Conservation (phyloP, 1,140 invertebrate genomes). For the Scaptomyza hsui region DNA sequence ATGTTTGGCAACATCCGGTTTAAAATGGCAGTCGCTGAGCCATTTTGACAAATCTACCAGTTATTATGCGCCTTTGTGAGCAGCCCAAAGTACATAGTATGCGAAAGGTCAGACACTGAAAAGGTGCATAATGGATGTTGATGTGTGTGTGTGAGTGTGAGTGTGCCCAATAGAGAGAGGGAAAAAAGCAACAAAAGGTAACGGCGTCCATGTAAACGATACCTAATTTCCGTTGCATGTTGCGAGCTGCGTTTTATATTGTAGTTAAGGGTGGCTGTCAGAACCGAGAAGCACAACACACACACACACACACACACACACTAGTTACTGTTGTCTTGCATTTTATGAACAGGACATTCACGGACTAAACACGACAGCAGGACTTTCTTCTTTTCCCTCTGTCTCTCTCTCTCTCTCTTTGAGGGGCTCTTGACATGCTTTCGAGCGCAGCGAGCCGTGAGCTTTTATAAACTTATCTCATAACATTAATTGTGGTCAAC, state of each 20-base stretch:
- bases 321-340: slow-evolving; percentile 50
- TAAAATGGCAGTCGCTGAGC: slow-evolving; percentile 72
- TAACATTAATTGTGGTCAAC: slow-evolving; percentile 83
- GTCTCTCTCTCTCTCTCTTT: slow-evolving; percentile 2
- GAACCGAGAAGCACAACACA: too few relatives aligned
- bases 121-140: slow-evolving; percentile 67
- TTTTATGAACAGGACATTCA: slow-evolving; percentile 60
- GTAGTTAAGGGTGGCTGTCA: not conserved
- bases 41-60: slow-evolving; percentile 75
- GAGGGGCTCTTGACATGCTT: slow-evolving; percentile 35
- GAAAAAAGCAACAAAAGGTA: slow-evolving; percentile 43
- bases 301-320: not conserved
- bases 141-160: slow-evolving; percentile 38
- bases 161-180: slow-evolving; percentile 27
- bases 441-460: slow-evolving; percentile 56
- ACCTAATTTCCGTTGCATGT: slow-evolving; percentile 75
- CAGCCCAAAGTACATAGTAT: not conserved
- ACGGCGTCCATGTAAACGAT: slow-evolving; percentile 69
- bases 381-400: not conserved
- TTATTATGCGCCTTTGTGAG: slow-evolving; percentile 59
- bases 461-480: slow-evolving; percentile 82
- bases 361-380: not conserved
- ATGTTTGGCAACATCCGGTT: slow-evolving; percentile 78
- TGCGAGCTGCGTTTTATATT: slow-evolving; percentile 4
- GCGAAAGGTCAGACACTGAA: slow-evolving; percentile 22